Evolutionary conservation across 2,113 vertebrate genomes (phyloP), one percentile per base, ranked within the genome.

Genomic region (Capra hircus): DNA sequence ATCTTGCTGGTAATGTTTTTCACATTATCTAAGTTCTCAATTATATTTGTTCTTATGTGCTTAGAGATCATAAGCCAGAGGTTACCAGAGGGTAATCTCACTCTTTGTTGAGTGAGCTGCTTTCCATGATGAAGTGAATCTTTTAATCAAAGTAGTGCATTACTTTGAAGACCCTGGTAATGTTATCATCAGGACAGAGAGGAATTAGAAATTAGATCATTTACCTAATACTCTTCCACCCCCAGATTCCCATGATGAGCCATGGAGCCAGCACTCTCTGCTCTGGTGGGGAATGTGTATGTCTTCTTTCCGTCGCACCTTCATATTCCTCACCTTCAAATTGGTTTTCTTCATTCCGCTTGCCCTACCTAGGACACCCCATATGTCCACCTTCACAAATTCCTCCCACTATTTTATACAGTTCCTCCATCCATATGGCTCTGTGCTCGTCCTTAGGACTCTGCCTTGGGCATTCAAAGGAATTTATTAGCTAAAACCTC

Each of bases 11-110:
- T 40, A 95, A 77, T 91, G 60, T 83, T 91, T 91, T 91, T 80
- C 33, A 89, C 67, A 80, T 95, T 87, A 84, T 87, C 83, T 88
- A 95, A 93, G 21, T 92, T 92, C 21, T 93, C 36, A 43, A 84
- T 87, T 93, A 87, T 60, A 87, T 50, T 87, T 74, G 52, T 6
- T 83, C 50, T 87, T 94, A 43, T 88, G 14, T 88, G 21, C n/a
- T 60, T 92, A 14, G 45, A 77, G 55, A 96, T 40, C 89, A n/a
- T 80, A 88, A 95, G 1, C 43, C 90, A 96, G 12, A 85, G 16
- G 50, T 90, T 80, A 92, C 4, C 62, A 90, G 71, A 88, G 36
- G 71, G 71, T 43, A 43, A 25, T 14, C 36, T 77, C 90, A 81
- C 59, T 91, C 25, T 92, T 84, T 53, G 9, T 87, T 87, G 40